Evolutionary conservation across 2,113 vertebrate genomes (phyloP).

Genomic region (Phyllostomus discolor): DNA sequence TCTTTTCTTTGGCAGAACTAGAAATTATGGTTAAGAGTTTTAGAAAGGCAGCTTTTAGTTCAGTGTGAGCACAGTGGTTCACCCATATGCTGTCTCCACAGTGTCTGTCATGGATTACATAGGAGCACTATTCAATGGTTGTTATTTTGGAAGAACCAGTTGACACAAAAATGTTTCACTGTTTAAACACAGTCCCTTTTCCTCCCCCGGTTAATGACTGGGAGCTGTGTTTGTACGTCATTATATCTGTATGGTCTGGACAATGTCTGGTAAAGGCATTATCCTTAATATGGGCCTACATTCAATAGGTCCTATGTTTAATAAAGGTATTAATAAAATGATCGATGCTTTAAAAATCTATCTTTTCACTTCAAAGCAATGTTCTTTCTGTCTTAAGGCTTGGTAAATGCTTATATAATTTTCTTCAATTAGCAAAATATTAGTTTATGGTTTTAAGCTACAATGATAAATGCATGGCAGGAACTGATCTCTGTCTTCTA

Average conservation of each 20-base stretch:
- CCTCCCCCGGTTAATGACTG: background rate
- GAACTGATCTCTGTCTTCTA: background rate
- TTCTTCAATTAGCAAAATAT: background rate
- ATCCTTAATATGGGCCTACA: background rate
- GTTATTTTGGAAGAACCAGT: background rate
- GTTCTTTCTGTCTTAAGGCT: background rate
- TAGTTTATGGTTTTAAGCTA: background rate
- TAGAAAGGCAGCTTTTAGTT: background rate
- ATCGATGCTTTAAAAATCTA: background rate
- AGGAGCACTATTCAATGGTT: background rate
- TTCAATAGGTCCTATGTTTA: background rate
- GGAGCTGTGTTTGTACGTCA: background rate
- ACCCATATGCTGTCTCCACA: background rate
- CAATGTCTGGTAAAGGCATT: background rate
- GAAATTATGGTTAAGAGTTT: background rate
- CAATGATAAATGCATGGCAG: background rate
- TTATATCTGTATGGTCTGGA: background rate
- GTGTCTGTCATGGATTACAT: background rate
- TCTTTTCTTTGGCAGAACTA: background rate
- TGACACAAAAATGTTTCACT: slow-evolving; percentile 2
- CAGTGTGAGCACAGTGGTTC: background rate
- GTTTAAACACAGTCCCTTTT: background rate
- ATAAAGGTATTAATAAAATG: background rate
- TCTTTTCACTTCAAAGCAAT: background rate
- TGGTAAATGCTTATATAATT: background rate